Base-by-base conservation (phyloP, 2,888 invertebrate species). In the Sicus ferrugineus region DNA sequence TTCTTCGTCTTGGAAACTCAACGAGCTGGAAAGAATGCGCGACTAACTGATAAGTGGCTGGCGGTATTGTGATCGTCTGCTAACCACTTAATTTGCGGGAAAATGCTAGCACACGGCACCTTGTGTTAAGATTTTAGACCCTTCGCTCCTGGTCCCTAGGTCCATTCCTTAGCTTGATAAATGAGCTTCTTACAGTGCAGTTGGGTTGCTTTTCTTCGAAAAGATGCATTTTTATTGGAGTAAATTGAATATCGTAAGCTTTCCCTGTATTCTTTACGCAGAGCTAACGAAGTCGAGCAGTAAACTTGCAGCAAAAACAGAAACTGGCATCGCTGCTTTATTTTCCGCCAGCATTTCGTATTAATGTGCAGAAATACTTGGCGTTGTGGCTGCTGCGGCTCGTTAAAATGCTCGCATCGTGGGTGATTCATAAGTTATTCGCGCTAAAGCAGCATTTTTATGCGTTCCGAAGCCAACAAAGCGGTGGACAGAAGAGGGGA, bases 401-500 rank as follows among this genome's bases (percentile, higher is more conserved):
- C 23, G 42, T 54, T 26, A 7, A 52, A 54, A 23, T 42, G 54
- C 65, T 38, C 46, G 30, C 56, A 56, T 46, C 46, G 56, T 56
- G 46, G 56, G 66, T 66, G 56, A 66, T 58, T 56, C 66, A 58
- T 58, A 31, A 56, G 19, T 31, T 59, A 67, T 48, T 67, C 67
- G 59, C 23, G 11, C 31, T 58, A 48, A 31, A 48, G 58, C 48
- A 58, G 30, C 31, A 58, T 67, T 67, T 48, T 34, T 65, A 28
- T 34, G 52, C 52, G 38, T 54, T 65, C 21, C 34, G n/a, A 65
- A 19, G 16, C 21, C 6, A 65, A 38, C 30, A 19, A 63, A 42
- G 46, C 9, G 26, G n/a, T 34, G 16, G 23, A 31, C 23, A 14
- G 26, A 38, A 21, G n/a, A 59, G 26, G 26, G 26, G 42, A 14